Percentiles rank a stretch among this genome's conserved stretches.
These are phyloP conservation scores for Tinamus guttatus DNA, from an alignment of 2,113 vertebrate species.

Conservation along the genomic window DNA sequence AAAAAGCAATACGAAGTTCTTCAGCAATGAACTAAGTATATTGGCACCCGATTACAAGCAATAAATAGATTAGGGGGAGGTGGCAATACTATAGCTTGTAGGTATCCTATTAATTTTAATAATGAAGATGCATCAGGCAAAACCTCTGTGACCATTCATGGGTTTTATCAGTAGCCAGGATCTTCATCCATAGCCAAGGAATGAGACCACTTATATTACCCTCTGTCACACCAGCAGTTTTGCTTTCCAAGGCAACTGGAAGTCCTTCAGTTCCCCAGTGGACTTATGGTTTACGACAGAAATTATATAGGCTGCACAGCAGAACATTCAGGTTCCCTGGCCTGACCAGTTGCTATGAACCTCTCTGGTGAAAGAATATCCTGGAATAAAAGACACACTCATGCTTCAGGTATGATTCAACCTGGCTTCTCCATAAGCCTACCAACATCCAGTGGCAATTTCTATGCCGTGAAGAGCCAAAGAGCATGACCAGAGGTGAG, in stretches of 20 bases:
- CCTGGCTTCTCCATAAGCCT: neutral
- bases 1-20: neutral
- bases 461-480: neutral
- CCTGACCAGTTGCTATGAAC: neutral
- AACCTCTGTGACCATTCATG: neutral
- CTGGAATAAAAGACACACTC: neutral
- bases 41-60: neutral
- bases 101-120: neutral
- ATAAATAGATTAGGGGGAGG: neutral
- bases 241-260: neutral
- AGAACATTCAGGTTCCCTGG: neutral
- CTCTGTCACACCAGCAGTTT: neutral
- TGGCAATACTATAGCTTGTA: neutral
- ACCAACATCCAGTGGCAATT: neutral
- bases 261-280: neutral
- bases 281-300: neutral
- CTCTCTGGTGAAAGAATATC: neutral
- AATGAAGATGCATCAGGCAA: neutral
- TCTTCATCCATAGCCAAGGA: neutral
- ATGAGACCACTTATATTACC: neutral
- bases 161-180: neutral
- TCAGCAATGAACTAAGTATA: conserved; percentile 5
- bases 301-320: neutral
- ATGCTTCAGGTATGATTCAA: neutral
- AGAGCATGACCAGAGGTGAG: neutral